Evolutionary conservation across 2,113 vertebrate genomes (phyloP).

Genomic region (Serilophus lunatus): DNA sequence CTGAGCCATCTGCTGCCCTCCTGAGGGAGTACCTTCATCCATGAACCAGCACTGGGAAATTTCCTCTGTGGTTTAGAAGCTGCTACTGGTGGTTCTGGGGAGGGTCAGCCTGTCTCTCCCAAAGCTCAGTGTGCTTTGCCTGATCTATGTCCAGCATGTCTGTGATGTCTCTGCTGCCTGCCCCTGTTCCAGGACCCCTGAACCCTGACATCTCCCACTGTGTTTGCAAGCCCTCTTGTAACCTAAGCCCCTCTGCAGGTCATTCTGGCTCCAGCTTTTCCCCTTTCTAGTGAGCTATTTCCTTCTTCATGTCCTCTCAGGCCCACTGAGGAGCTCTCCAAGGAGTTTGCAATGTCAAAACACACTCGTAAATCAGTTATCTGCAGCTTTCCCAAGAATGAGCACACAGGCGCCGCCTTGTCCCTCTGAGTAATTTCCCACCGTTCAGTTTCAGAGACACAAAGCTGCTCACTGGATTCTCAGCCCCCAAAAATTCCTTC

Average conservation of each 20-base stretch:
- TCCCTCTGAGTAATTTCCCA: conserved; percentile 33
- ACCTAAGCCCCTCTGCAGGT: not conserved
- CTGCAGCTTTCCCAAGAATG: conserved; percentile 4
- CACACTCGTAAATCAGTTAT: not conserved
- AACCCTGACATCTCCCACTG: not conserved
- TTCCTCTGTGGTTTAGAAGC: not conserved
- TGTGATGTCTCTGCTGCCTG: not conserved
- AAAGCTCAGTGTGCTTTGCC: accelerated
- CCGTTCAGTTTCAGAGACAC: not conserved
- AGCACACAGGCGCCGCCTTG: not conserved
- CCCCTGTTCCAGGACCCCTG: not conserved
- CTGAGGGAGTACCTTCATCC: not conserved
- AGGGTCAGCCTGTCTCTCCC: not conserved
- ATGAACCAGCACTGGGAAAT: accelerated
- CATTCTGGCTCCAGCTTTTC: conserved; percentile 14
- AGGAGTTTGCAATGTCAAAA: conserved; percentile 29
- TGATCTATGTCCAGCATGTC: not conserved
- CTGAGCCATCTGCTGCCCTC: not conserved
- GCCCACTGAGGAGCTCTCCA: conserved; percentile 11
- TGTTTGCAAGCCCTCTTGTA: not conserved
- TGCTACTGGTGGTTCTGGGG: not conserved
- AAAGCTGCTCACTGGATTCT: not conserved
- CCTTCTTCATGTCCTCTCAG: not conserved
- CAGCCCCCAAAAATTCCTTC: not conserved
- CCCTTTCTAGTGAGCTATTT: not conserved